Evolutionary conservation across 2,888 invertebrate species (phyloP).

Genomic region (Ichneumoninae sp.): DNA sequence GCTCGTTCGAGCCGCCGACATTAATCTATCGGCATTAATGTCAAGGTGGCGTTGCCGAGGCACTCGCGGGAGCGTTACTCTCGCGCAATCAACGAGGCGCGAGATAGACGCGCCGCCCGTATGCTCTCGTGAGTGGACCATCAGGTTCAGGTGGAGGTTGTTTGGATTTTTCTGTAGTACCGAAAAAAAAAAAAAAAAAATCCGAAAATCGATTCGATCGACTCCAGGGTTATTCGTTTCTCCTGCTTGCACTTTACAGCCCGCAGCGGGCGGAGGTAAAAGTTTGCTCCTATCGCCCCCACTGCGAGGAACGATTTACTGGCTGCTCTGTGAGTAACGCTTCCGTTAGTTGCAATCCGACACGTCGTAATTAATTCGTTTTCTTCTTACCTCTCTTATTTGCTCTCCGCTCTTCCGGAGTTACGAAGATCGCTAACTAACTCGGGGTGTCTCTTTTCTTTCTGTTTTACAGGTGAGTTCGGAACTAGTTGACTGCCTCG

Average conservation of each 20-base stretch:
- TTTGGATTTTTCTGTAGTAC: background rate
- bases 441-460: constrained; percentile 65
- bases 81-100: constrained; percentile 52
- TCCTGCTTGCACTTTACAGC: constrained; percentile 13
- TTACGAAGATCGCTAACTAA: constrained; percentile 70
- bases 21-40: constrained; percentile 67
- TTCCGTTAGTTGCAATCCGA: constrained; percentile 64
- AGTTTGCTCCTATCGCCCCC: constrained; percentile 12
- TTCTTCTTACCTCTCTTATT: constrained; percentile 53
- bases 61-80: constrained; percentile 27
- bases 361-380: constrained; percentile 64
- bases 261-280: background rate
- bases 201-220: constrained; percentile 46
- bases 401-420: constrained; percentile 25
- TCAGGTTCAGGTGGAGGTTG: background rate
- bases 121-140: background rate
- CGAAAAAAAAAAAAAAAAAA: constrained; percentile 6
- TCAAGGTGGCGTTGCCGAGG: constrained; percentile 55
- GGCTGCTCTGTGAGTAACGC: constrained; percentile 54
- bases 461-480: constrained; percentile 76
- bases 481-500: constrained; percentile 5
- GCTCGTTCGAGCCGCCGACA: constrained; percentile 53
- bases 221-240: constrained; percentile 36
- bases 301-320: constrained; percentile 43
- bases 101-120: background rate